These are phyloP conservation scores for Mythimna albipuncta DNA, from an alignment of 2,888 invertebrate genomes.

Conservation along the genomic window DNA sequence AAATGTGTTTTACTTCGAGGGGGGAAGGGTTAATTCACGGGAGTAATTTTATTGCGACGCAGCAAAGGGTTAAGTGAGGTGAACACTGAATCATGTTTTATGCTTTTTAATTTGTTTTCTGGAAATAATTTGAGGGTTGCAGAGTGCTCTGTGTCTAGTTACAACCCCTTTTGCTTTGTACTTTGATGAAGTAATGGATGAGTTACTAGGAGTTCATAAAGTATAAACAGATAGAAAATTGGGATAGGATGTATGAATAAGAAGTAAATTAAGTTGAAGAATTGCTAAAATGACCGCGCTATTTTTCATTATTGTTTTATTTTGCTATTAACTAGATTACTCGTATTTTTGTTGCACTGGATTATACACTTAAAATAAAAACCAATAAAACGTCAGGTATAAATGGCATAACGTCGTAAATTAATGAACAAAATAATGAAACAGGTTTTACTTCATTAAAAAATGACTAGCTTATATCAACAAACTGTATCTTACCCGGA, in stretches of 20 bases:
- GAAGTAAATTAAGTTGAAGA: background rate
- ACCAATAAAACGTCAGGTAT: background rate
- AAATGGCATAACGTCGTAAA: slow-evolving; percentile 6
- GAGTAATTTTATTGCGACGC: slow-evolving; percentile 83
- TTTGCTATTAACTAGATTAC: too few species aligned
- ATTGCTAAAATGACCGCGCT: background rate
- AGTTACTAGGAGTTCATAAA: slow-evolving; percentile 27
- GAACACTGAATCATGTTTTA: slow-evolving; percentile 84
- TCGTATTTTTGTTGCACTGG: background rate
- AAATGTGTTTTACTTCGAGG: slow-evolving; percentile 70
- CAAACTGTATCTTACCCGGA: slow-evolving; percentile 43
- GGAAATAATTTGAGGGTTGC: slow-evolving; percentile 70
- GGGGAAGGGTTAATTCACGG: slow-evolving; percentile 77
- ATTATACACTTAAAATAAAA: background rate
- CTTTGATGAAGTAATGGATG: slow-evolving; percentile 32
- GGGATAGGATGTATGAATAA: background rate
- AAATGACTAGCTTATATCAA: slow-evolving; percentile 39
- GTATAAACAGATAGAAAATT: slow-evolving; percentile 3
- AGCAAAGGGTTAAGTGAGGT: slow-evolving; percentile 83
- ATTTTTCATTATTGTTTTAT: too few species aligned
- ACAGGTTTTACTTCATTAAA: slow-evolving; percentile 31
- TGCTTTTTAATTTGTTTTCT: slow-evolving; percentile 87
- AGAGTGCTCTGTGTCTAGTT: slow-evolving; percentile 37
- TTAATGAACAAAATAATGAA: slow-evolving; percentile 18
- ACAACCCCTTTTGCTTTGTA: slow-evolving; percentile 32